phyloP scores from a whole-genome alignment of 2,888 invertebrate species.

The Scaeva pyrastri region DNA sequence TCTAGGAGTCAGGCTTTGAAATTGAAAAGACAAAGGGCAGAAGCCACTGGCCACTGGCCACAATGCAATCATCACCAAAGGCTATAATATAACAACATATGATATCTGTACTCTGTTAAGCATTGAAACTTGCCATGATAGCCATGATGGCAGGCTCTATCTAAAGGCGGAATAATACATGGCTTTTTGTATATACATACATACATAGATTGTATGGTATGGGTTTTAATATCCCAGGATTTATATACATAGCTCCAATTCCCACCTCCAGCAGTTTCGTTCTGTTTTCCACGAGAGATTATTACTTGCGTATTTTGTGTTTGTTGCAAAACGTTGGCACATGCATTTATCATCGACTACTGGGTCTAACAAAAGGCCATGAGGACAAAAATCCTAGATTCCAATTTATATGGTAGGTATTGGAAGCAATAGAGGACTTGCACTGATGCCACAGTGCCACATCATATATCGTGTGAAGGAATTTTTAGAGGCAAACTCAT shows the following conservation, averaged over 20 bases:
- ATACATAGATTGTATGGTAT: not conserved
- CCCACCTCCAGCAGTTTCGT: not conserved
- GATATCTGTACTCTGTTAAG: conserved; percentile 48
- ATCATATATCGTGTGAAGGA: conserved; percentile 5
- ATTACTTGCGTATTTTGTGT: conserved; percentile 71
- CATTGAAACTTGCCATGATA: conserved; percentile 43
- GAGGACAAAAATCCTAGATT: not conserved
- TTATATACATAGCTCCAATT: not conserved
- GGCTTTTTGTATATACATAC: no score
- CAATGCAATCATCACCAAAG: conserved; percentile 71
- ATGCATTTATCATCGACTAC: conserved; percentile 69
- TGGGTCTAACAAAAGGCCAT: conserved; percentile 33
- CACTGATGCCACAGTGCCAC: not conserved
- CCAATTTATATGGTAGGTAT: not conserved
- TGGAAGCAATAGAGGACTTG: conserved; percentile 13
- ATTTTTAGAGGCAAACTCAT: conserved; percentile 63
- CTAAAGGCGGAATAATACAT: conserved; percentile 1
- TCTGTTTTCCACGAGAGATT: conserved; percentile 60
- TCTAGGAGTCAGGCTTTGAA: conserved; percentile 64
- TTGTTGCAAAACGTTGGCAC: conserved; percentile 73
- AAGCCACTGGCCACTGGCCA: conserved; percentile 51
- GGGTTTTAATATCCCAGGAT: not conserved
- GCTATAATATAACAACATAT: conserved; percentile 51
- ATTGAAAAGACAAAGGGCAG: conserved; percentile 69
- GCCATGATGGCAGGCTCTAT: not conserved